Evolutionary conservation across 1,140 invertebrate species (phyloP).

Genomic region (Ladona fulva): DNA sequence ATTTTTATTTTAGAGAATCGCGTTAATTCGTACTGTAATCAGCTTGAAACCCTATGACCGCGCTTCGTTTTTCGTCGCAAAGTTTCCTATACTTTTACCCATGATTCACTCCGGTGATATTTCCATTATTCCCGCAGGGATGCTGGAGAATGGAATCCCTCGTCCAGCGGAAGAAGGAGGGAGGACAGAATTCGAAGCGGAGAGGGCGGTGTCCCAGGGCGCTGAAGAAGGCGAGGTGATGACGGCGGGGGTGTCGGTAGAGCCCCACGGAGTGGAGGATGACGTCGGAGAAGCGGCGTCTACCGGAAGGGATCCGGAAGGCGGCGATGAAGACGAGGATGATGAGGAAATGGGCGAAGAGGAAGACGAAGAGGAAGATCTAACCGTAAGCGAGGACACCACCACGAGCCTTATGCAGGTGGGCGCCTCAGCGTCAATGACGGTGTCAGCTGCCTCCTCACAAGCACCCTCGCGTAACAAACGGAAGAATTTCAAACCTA

Average conservation of each 20-base stretch:
- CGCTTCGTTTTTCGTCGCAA: too few species aligned
- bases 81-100: too few species aligned
- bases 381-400: background rate
- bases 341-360: background rate
- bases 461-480: constrained; percentile 49
- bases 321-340: background rate
- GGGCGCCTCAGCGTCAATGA: background rate
- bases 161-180: background rate
- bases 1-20: too few species aligned
- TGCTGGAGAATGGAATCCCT: constrained; percentile 3
- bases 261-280: background rate
- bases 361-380: background rate
- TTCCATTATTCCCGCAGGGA: background rate
- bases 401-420: background rate
- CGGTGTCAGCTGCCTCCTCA: background rate
- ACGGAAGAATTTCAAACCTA: constrained; percentile 56
- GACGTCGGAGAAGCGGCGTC: background rate
- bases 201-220: background rate
- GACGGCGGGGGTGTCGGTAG: background rate
- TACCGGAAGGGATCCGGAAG: background rate
- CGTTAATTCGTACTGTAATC: too few species aligned
- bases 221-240: background rate
- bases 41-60: too few species aligned
- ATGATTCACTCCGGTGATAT: background rate
- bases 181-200: background rate